Evolutionary conservation across 2,113 vertebrate species (phyloP).

Genomic region (Perccottus glenii): DNA sequence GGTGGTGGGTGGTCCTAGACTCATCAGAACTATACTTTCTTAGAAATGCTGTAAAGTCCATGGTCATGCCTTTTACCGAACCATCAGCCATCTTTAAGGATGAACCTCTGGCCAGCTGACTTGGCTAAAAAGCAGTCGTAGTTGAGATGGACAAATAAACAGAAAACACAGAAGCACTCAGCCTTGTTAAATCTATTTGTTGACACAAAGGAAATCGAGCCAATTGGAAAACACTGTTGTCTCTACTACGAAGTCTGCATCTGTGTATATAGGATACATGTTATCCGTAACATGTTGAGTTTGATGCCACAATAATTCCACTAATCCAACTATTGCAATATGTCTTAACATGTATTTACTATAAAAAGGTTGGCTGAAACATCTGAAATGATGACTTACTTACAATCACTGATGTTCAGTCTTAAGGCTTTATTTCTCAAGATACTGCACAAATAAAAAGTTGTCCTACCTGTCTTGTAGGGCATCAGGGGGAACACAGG

Average conservation of each 20-base stretch:
- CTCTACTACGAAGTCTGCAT: slow-evolving; percentile 48
- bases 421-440: neutral
- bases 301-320: slow-evolving; percentile 32
- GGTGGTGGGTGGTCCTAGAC: slow-evolving; percentile 72
- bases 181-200: slow-evolving; percentile 51
- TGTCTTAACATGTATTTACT: too few relatives aligned
- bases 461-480: slow-evolving; percentile 44
- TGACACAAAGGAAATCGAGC: slow-evolving; percentile 56
- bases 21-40: slow-evolving; percentile 30
- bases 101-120: slow-evolving; percentile 44
- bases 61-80: slow-evolving; percentile 53
- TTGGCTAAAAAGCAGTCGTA: slow-evolving; percentile 32
- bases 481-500: slow-evolving; percentile 67
- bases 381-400: neutral
- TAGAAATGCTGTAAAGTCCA: slow-evolving; percentile 63
- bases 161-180: slow-evolving; percentile 27
- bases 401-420: neutral
- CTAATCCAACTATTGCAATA: slow-evolving; percentile 5
- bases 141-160: slow-evolving; percentile 63
- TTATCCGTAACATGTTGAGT: slow-evolving; percentile 38
- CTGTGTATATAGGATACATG: slow-evolving; percentile 54
- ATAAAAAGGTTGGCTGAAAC: neutral
- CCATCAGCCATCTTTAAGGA: slow-evolving; percentile 61
- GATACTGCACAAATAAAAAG: neutral
- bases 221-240: slow-evolving; percentile 59